Base-by-base conservation (phyloP, 2,888 invertebrate species). In the Elmis aenea region DNA sequence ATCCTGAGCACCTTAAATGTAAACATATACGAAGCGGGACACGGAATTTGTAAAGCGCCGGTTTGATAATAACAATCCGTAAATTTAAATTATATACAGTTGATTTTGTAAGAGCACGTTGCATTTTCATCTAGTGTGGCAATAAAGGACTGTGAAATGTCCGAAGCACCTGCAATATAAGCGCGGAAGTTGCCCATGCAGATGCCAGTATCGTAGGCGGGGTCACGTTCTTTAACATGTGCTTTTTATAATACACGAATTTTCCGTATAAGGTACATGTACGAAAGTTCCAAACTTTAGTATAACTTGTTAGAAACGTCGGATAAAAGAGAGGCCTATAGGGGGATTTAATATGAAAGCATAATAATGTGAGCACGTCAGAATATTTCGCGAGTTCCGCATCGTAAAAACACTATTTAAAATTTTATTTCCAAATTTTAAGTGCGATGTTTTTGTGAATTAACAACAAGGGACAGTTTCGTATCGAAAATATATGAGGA, bases 231-330 rank as follows among this genome's bases (percentile, higher is more conserved):
- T 38, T 36, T 41, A 44, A 38, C 42, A 46, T 39, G 44, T 41
- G 42, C 45, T 39, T 45, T 47, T 45, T 45, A 42, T 45, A 46
- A 42, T 44, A 46, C 42, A 42, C 36, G 46, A 46, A 46, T 46
- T 46, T 46, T 38, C 44, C 44, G 34, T 41, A 41, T 40, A 44
- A 39, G 30, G 38, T 35, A 38, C 41, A 46, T 46, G 44, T 33
- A 46, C 35, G 36, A 38, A 46, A 41, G 38, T 38, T 30, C 26
- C n/a, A n/a, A 31, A 24, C 24, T 31, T 33, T 22, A 13, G 18
- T 25, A 40, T 42, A 33, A 40, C 39, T 46, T 44, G 46, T 37
- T 29, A 33, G 27, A 31, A 34, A 36, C 38, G 36, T 43, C 33
- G 34, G 41, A 36, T 29, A 27, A 38, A 33, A 40, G 25, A 26